phyloP scores from a whole-genome alignment of 1,140 invertebrate genomes.

The Drosophila kepulauana region DNA sequence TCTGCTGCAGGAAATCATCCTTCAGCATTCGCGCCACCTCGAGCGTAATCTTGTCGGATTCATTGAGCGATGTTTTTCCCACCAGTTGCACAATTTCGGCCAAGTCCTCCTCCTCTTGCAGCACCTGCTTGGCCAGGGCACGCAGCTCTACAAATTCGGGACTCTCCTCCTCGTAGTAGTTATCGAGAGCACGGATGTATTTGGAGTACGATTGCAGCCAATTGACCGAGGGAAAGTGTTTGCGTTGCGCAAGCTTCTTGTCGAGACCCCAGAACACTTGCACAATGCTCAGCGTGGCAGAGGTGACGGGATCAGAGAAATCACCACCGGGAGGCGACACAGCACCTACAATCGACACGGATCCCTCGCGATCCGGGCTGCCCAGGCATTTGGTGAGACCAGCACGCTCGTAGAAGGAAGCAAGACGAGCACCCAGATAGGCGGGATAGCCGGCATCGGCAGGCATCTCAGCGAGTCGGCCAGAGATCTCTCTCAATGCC shows the following conservation, averaged over 20 bases:
- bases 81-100: conserved; percentile 96
- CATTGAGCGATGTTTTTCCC: conserved; percentile 90
- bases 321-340: conserved; percentile 99
- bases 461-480: conserved; percentile 99
- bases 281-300: conserved; percentile 99
- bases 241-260: conserved; percentile 99
- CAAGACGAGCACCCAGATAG: conserved; percentile 98
- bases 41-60: conserved; percentile 73
- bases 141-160: conserved; percentile 89
- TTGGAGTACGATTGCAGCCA: conserved; percentile 96
- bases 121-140: conserved; percentile 88
- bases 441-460: conserved; percentile 99
- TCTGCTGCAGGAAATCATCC: conserved; percentile 80
- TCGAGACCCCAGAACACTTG: conserved; percentile 99
- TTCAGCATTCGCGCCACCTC: conserved; percentile 78
- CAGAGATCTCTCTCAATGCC: conserved; percentile 99
- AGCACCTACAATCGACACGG: conserved; percentile 99
- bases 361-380: conserved; percentile 98
- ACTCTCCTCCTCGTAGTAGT: conserved; percentile 92
- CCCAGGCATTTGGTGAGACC: conserved; percentile 98
- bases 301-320: conserved; percentile 99
- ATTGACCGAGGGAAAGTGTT: conserved; percentile 99
- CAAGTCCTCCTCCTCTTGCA: conserved; percentile 95
- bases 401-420: conserved; percentile 99
- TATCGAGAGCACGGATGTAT: conserved; percentile 91